Percentiles rank a stretch among this genome's conserved stretches.
Conservation (phyloP, 2,888 invertebrate species). For the Acronicta alni region DNA sequence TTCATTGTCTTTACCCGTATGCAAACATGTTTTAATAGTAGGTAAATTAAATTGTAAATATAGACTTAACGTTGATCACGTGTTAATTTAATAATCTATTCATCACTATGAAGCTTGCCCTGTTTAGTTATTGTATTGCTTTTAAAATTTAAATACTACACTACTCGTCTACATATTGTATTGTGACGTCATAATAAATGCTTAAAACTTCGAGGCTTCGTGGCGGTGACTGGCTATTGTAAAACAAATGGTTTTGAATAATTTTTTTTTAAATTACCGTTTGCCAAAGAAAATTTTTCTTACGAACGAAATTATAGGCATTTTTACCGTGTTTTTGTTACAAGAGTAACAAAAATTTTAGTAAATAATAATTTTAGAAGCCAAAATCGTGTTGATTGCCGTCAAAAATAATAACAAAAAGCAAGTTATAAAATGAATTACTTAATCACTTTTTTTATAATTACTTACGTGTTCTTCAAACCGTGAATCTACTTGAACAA, state of each 20-base stretch:
- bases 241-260: conserved; percentile 16
- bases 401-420: conserved; percentile 10
- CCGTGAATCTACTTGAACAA: conserved; percentile 39
- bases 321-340: no score
- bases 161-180: conserved; percentile 15
- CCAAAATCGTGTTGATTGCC: conserved; percentile 8
- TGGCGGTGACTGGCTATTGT: conserved; percentile 21
- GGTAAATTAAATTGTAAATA: conserved; percentile 18
- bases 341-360: background rate
- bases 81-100: conserved; percentile 18
- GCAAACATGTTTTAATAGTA: background rate
- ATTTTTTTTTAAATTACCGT: background rate
- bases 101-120: conserved; percentile 4
- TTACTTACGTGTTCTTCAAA: conserved; percentile 28
- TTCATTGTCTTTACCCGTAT: no score
- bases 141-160: conserved; percentile 17
- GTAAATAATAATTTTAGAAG: conserved; percentile 1
- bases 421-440: conserved; percentile 23
- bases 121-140: conserved; percentile 13
- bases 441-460: conserved; percentile 9
- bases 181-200: conserved; percentile 42
- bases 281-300: conserved; percentile 15
- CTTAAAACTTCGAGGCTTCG: conserved; percentile 11
- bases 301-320: no score
- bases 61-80: conserved; percentile 3